Conservation (phyloP, 2,888 invertebrate species). For the Xestia xanthographa region DNA sequence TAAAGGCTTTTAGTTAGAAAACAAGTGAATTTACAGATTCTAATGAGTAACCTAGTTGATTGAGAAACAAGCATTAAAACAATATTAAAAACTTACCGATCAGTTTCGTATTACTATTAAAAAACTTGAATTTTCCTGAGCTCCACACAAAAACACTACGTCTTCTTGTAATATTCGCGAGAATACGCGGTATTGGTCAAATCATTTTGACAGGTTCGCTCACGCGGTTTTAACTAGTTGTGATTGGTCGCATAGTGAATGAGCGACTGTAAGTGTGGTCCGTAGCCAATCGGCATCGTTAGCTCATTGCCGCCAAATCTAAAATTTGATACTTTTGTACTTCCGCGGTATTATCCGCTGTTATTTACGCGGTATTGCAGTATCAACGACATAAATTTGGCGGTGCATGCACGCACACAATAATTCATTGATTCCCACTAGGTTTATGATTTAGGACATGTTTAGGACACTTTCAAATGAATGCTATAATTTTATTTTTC, state of each 20-base stretch:
- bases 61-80: not conserved
- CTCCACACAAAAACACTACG: not conserved
- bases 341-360: not conserved
- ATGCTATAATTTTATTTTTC: too few relatives aligned
- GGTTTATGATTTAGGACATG: too few relatives aligned
- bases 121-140: not conserved
- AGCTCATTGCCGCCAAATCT: not conserved
- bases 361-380: not conserved
- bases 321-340: slow-evolving; percentile 6
- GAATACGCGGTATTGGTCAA: slow-evolving; percentile 1
- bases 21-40: not conserved
- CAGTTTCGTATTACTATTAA: not conserved
- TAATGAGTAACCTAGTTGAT: not conserved
- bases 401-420: too few relatives aligned
- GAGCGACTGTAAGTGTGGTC: not conserved
- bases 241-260: not conserved
- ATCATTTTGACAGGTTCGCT: slow-evolving; percentile 5
- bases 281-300: slow-evolving; percentile 1
- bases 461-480: too few relatives aligned
- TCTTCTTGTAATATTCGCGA: not conserved
- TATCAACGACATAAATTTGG: not conserved
- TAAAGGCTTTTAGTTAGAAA: not conserved
- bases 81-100: not conserved
- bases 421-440: too few relatives aligned
- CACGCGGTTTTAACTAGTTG: not conserved